These are phyloP conservation scores for Pteronotus mesoamericanus DNA, from an alignment of 2,797 vertebrate genomes.

Conservation along the genomic window DNA sequence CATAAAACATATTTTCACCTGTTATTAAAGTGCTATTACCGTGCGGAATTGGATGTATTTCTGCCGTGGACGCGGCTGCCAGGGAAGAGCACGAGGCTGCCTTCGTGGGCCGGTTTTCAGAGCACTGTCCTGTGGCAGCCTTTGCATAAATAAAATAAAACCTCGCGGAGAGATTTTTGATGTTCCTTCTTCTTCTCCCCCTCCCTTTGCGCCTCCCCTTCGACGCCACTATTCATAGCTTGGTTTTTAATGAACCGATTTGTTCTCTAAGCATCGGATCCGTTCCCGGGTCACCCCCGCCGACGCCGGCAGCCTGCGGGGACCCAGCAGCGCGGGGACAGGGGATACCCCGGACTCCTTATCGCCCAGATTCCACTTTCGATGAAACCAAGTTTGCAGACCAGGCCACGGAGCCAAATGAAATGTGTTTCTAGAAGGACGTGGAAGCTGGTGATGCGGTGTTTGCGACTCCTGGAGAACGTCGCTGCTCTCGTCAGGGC, in stretches of 20 bases:
- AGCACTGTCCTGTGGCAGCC: slow-evolving; percentile 48
- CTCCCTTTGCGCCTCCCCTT: not conserved
- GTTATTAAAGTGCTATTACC: slow-evolving; percentile 79
- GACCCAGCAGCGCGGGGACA: not conserved
- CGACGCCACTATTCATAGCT: not conserved
- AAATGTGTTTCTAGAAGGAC: slow-evolving; percentile 15
- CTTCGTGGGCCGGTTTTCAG: slow-evolving; percentile 59
- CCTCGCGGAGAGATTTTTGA: not conserved
- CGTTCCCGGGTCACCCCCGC: not conserved
- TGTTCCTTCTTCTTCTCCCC: not conserved
- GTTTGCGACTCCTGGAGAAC: slow-evolving; percentile 46
- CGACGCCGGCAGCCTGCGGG: fast-evolving
- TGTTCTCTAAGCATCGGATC: not conserved
- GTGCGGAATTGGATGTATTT: slow-evolving; percentile 66
- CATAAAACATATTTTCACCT: slow-evolving; percentile 78
- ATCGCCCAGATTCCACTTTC: slow-evolving; percentile 45
- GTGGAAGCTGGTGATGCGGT: slow-evolving; percentile 25
- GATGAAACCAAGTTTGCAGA: slow-evolving; percentile 61
- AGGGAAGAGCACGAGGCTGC: slow-evolving; percentile 44
- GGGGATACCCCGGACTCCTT: slow-evolving; percentile 34
- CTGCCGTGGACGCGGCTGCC: not conserved
- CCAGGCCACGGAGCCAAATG: slow-evolving; percentile 53
- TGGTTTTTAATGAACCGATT: slow-evolving; percentile 40
- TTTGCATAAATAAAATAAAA: slow-evolving; percentile 27
- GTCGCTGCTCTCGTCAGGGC: slow-evolving; percentile 51